phyloP scores from a whole-genome alignment of 1,140 invertebrate species.

The Brachionus manjavacas region DNA sequence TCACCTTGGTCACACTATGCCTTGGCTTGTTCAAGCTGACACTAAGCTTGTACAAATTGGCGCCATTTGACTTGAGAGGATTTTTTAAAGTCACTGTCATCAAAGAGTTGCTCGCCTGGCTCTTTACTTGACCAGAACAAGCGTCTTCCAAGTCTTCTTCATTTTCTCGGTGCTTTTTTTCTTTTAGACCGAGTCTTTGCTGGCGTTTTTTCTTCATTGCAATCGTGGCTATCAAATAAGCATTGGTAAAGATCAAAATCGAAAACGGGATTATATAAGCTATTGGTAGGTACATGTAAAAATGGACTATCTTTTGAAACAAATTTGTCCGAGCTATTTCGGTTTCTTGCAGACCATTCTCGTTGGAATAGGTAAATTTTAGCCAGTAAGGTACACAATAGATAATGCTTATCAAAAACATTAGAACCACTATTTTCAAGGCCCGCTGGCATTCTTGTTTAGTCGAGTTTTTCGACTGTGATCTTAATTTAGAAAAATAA shows the following conservation, averaged over 20 bases:
- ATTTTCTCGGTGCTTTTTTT: background rate
- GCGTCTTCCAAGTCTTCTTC: background rate
- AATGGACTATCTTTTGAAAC: slow-evolving; percentile 16
- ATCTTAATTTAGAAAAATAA: background rate
- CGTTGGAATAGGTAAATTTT: background rate
- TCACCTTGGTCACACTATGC: background rate
- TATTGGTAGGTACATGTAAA: slow-evolving; percentile 14
- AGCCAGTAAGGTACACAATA: slow-evolving; percentile 34
- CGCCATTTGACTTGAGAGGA: background rate
- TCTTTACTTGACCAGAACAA: background rate
- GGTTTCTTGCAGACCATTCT: background rate
- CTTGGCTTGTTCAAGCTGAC: background rate
- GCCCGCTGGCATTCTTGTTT: background rate
- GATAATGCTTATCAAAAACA: background rate
- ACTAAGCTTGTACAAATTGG: background rate
- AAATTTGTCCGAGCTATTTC: background rate
- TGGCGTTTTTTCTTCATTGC: background rate
- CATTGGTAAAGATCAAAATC: slow-evolving; percentile 27
- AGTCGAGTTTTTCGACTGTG: background rate
- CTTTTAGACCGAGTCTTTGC: background rate
- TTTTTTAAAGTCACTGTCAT: slow-evolving; percentile 16
- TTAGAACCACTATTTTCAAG: background rate
- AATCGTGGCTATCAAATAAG: background rate
- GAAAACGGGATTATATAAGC: slow-evolving; percentile 25
- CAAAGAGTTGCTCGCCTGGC: background rate